Base-by-base conservation (phyloP, 2,113 vertebrate genomes). In the Panurus biarmicus region DNA sequence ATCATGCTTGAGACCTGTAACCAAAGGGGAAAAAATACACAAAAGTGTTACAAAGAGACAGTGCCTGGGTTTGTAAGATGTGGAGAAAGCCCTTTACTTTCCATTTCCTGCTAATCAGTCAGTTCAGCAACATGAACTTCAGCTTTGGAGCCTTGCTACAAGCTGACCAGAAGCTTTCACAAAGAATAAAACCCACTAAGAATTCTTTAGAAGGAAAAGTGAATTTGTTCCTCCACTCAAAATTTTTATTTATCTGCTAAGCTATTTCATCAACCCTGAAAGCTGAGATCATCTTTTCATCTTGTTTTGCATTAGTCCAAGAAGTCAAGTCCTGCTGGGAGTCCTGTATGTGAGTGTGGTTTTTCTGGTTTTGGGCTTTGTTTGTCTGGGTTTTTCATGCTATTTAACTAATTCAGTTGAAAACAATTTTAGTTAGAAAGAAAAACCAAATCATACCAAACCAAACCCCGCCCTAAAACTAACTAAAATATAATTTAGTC, bases 1-100 rank as follows among this genome's bases (percentile, higher is more conserved):
- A 97, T 99, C 99, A 0, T 98, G 98, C 40, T 81, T 96, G 65
- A 93, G 88, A 93, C 95, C 98, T 98, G 93, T 21, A 95, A 70
- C 42, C 79, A 56, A 94, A 87, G 57, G 22, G 8, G 36, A 42
- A 61, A 61, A 54, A 57, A 8, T 17, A n/a, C 12, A 31, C 50
- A 35, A 5, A 13, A 7, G 7, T 53, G 14, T 58, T 51, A 12
- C 2, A 20, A 2, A 40, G 11, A 69, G 53, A 58, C 15, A 29
- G 21, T 24, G 38, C 8, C 64, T n/a, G 23, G 11, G 9, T 73
- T 40, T 57, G 28, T 75, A 58, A 50, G 75, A 67, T 7, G 9
- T 16, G 19, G 61, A 78, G 24, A 94, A 85, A 72, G 14, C 35
- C 29, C 44, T 70, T 93, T 44, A 50, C 25, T 38, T 82, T 48